phyloP scores from a whole-genome alignment of 2,888 invertebrate species.

The Agonopterix arenella region DNA sequence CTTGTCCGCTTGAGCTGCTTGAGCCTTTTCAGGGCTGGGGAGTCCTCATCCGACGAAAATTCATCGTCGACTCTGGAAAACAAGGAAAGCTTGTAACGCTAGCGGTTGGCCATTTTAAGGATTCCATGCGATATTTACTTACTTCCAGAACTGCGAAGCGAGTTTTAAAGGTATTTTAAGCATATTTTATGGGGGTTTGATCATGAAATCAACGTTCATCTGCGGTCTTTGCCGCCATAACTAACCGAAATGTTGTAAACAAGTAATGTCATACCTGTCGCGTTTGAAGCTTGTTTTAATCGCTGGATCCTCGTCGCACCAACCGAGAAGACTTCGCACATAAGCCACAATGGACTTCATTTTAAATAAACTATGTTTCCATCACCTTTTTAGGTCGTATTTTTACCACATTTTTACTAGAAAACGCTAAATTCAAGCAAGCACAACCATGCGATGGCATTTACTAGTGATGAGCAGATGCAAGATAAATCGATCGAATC shows the following conservation, averaged over 20 bases:
- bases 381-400: slow-evolving; percentile 35
- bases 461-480: slow-evolving; percentile 4
- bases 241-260: slow-evolving; percentile 58
- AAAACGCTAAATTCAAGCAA: slow-evolving; percentile 26
- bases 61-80: slow-evolving; percentile 60
- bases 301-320: slow-evolving; percentile 44
- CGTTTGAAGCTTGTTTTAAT: slow-evolving; percentile 57
- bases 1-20: slow-evolving; percentile 48
- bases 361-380: slow-evolving; percentile 48
- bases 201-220: slow-evolving; percentile 23
- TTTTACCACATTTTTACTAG: slow-evolving; percentile 6
- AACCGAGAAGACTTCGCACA: slow-evolving; percentile 57
- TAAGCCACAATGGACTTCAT: slow-evolving; percentile 67
- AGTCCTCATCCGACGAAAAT: slow-evolving; percentile 54
- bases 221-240: slow-evolving; percentile 70
- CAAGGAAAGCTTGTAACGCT: slow-evolving; percentile 11
- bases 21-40: slow-evolving; percentile 54
- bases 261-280: slow-evolving; percentile 70
- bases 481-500: neutral
- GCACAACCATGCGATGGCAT: slow-evolving; percentile 14
- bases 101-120: neutral
- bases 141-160: slow-evolving; percentile 65
- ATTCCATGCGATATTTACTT: slow-evolving; percentile 19
- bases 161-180: slow-evolving; percentile 49
- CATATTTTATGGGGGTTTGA: slow-evolving; percentile 31